Base-by-base conservation (phyloP, 2,888 invertebrate genomes). In the Himalopsyche japonica region DNA sequence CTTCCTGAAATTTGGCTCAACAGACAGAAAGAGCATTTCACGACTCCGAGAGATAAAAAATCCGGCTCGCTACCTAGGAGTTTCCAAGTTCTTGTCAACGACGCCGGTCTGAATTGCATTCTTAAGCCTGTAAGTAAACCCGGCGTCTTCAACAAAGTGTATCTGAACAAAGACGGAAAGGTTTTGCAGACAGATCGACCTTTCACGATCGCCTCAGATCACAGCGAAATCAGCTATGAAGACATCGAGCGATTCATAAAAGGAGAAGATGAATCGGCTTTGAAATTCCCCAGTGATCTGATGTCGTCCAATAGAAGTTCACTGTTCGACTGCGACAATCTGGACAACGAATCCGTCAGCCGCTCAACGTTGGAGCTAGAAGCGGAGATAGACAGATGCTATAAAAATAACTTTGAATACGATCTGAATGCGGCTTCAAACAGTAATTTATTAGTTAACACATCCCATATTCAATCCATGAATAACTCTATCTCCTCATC, bases 21-120 rank as follows among this genome's bases (percentile, higher is more conserved):
- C 87, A 94, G 95, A 82, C 94, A 95, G 87, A 94, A 94, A 87
- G 94, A 94, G 87, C 94, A 95, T 88, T 92, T 96, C 82, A 95
- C 94, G 78, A 94, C 94, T 5, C 93, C 94, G 0, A 92, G 93
- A 81, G 92, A 92, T 81, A 93, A 94, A 88, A 96, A 96, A 89
- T 95, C 95, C 18, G 96, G 96, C 30, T 96, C 96, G 0, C 89
- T 96, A 82, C 96, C 96, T 0, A 92, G 96, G 88, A 96, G 96
- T 88, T 96, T 96, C 88, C 96, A 96, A 90, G 93, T 94, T 37
- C 91, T 92, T 76, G 92, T 94, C 3, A 93, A 92, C 87, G 92
- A 92, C 81, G 92, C 91, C 87, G 92, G 93, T 57, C 92, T 93
- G 34, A 70, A 30, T 70, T 70, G 70, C 27, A 70, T 70, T 15